A percentile compares a stretch with the other conserved stretches of the same genome.
These are phyloP conservation scores for Selene dorsalis DNA, from an alignment of 2,797 vertebrate species.

Conservation along the genomic window DNA sequence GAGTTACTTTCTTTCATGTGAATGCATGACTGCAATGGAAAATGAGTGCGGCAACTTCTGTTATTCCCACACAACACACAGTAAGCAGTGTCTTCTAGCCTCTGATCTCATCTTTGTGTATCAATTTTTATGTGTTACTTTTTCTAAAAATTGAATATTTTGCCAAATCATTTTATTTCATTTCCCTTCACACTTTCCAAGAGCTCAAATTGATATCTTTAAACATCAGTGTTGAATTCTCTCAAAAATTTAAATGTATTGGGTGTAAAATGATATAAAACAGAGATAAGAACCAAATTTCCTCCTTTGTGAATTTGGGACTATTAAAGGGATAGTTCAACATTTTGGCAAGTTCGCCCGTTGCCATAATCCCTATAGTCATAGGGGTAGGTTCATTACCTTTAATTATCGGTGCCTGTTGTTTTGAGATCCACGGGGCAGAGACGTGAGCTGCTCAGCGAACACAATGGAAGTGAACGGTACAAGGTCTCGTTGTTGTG, in stretches of 20 bases:
- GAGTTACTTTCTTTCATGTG: slow-evolving; percentile 3
- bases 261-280: not conserved
- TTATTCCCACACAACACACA: not conserved
- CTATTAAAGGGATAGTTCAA: no score
- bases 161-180: not conserved
- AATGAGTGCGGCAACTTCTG: not conserved
- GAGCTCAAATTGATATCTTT: not conserved
- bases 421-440: no score
- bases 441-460: no score
- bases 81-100: not conserved
- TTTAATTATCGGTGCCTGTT: no score
- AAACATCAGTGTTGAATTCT: not conserved
- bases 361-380: no score
- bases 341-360: no score
- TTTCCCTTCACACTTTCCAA: not conserved
- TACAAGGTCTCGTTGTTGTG: no score
- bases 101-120: not conserved
- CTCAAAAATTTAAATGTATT: not conserved
- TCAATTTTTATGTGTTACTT: not conserved
- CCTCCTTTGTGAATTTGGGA: not conserved
- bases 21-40: not conserved
- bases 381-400: no score
- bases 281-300: not conserved
- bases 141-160: not conserved
- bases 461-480: no score